Evolutionary conservation across 1,140 invertebrate species (phyloP), one percentile per base, ranked within the genome.

Genomic region (Lordiphosa stackelbergi): DNA sequence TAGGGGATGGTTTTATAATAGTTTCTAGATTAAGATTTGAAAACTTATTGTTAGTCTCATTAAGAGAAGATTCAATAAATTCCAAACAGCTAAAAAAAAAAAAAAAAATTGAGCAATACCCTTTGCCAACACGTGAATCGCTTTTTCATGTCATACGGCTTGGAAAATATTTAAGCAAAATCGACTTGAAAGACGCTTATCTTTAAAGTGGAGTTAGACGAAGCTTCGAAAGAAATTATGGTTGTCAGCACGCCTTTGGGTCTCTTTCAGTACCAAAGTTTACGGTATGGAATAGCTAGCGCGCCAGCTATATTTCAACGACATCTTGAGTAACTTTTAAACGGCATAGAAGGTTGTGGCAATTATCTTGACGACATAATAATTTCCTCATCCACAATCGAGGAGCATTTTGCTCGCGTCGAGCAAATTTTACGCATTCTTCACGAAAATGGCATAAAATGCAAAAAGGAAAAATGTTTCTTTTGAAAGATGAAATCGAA

Each of bases 311-410:
- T 59, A 22, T 59, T 59, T 11, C 48, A 59, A 8, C 40, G 9
- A 35, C 43, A 53, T 11, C 5, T 60, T n/a, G 49, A 60, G 12
- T 42, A 60, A 45, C 57, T 60, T 24, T 35, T 88, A 11, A 60
- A 51, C 24, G 79, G 74, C 11, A 66, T 89, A 11, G 9, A 47
- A 38, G 75, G 86, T n/a, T 72, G 88, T 12, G 64, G 59, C 28
- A 63, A 83, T 8, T 87, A 87, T 38, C 43, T 86, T 56, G 86
- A 88, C 65, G 86, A 88, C 47, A 69, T 88, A 8, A 42, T 88
- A 2, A 54, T 88, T 4, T 54, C 49, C 28, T 84, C 37, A 6
- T 2, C 36, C 35, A 74, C 57, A 10, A 55, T 48, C 43, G 60
- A 58, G 16, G 52, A 84, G 45, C 70, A 86, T 62, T 77, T 84